phyloP scores from a whole-genome alignment of 2,113 vertebrate genomes.

The Salvelinus alpinus region DNA sequence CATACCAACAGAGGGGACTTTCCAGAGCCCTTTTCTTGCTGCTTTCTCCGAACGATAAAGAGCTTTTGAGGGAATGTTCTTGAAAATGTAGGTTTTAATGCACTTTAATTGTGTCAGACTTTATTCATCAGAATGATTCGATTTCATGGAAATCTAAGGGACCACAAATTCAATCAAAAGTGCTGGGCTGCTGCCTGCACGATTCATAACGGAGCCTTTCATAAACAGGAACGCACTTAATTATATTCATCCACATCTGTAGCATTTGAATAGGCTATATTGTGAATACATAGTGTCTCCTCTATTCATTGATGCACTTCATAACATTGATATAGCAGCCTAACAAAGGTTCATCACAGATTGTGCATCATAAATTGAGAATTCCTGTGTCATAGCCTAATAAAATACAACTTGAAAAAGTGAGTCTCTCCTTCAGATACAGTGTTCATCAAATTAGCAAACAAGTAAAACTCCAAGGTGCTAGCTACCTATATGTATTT shows the following conservation, averaged over 20 bases:
- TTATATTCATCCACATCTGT: not conserved
- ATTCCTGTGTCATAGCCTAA: no score
- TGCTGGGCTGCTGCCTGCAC: not conserved
- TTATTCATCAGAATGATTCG: not conserved
- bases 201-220: not conserved
- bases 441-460: conserved; percentile 36
- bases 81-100: conserved; percentile 9
- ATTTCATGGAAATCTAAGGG: conserved; percentile 25
- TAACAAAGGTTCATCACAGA: not conserved
- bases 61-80: conserved; percentile 13
- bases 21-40: not conserved
- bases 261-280: not conserved
- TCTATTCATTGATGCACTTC: not conserved
- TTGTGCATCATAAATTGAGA: no score
- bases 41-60: conserved; percentile 15
- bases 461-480: not conserved
- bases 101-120: not conserved
- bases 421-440: not conserved
- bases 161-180: conserved; percentile 15
- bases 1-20: not conserved
- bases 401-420: not conserved
- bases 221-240: not conserved
- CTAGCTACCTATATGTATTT: not conserved
- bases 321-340: not conserved
- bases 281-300: not conserved